Conservation (phyloP, 2,888 invertebrate species). For the Hirtodrosophila alboralis region DNA sequence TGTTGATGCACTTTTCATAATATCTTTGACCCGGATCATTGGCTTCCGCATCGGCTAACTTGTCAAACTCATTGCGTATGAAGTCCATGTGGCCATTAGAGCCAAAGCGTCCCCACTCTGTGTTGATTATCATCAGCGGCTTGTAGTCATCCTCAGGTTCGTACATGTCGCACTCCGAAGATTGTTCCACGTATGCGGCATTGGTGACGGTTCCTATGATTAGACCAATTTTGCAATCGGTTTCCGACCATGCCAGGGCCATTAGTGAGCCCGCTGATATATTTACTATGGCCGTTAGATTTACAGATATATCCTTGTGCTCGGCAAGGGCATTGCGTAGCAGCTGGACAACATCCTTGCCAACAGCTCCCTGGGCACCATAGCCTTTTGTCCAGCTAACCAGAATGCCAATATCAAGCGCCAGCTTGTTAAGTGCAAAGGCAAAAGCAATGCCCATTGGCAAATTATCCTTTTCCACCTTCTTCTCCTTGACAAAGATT, state of each 20-base stretch:
- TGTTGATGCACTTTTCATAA: conserved; percentile 92
- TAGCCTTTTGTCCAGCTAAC: conserved; percentile 98
- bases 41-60: conserved; percentile 90
- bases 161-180: conserved; percentile 91
- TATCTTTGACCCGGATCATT: conserved; percentile 91
- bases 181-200: conserved; percentile 92
- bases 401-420: conserved; percentile 92
- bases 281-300: conserved; percentile 95
- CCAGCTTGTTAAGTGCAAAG: conserved; percentile 93
- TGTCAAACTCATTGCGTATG: conserved; percentile 92
- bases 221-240: conserved; percentile 89
- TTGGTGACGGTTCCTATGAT: conserved; percentile 94
- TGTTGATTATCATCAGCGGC: conserved; percentile 91
- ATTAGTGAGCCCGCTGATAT: conserved; percentile 96
- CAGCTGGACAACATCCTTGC: conserved; percentile 93
- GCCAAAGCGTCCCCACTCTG: conserved; percentile 98
- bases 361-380: conserved; percentile 93
- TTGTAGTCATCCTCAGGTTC: conserved; percentile 85
- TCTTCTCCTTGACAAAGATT: conserved; percentile 92
- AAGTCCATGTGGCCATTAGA: conserved; percentile 94
- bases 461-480: conserved; percentile 88
- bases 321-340: conserved; percentile 92
- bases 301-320: conserved; percentile 91
- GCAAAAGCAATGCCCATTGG: conserved; percentile 98
- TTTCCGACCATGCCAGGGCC: conserved; percentile 93